Evolutionary conservation across 2,888 invertebrate species (phyloP), one percentile per base, ranked within the genome.

Genomic region (Axea sp.): DNA sequence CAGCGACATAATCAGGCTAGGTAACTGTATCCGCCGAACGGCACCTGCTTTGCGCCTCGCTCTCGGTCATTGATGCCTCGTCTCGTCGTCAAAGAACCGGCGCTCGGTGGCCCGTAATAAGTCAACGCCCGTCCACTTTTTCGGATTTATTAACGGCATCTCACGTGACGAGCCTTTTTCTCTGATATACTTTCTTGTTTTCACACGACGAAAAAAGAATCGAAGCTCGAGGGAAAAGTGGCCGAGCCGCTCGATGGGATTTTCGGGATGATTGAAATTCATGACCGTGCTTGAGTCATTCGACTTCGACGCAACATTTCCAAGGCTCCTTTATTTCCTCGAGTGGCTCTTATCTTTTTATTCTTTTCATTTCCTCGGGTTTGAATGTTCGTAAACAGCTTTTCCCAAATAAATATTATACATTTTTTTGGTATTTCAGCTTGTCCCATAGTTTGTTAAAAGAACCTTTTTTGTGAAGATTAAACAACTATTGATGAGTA

Each of bases 1-100:
- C n/a, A n/a, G 11, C 60, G 35, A 45, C 47, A 30, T 47, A 60
- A 60, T 43, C 60, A 60, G 60, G 60, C 60, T 60, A 60, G 35
- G 11, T 60, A 60, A 60, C 60, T 51, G 64, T 64, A 53, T 14
- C n/a, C 41, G 22, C 24, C 22, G 5, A 33, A 41, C 22, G 41
- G 51, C 51, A 51, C 41, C 64, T 51, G 51, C 33, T 41, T 64
- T 41, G 12, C 49, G 39, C 64, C 39, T 57, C 41, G 57, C 41
- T 39, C 64, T 41, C 37, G 49, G 62, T 62, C 62, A 41, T 51
- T 51, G 51, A 62, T 51, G 62, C 22, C 55, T 26, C 26, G 30
- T 2, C 31, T 24, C 41, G 45, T 60, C 60, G 41, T 31, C 31
- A 12, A 41, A 41, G 41, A 55, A 55, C 19, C 39, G 28, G 41